Evolutionary conservation across 2,113 vertebrate species (phyloP), one percentile per base, ranked within the genome.

Genomic region (Entelurus aequoreus): DNA sequence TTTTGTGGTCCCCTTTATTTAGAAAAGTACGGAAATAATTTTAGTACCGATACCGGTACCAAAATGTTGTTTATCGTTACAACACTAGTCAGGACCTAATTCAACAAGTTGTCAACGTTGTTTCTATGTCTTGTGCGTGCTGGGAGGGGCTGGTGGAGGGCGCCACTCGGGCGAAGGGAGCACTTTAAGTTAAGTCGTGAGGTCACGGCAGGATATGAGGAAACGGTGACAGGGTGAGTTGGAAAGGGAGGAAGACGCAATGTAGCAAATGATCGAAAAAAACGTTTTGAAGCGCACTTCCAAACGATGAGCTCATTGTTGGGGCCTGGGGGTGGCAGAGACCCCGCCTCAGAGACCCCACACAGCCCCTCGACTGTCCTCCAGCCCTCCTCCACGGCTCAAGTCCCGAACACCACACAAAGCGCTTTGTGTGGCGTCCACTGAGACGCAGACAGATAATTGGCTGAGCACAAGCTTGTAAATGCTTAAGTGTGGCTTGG

Each of bases 201-300:
- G 75, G 81, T 79, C 71, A 80, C 87, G 77, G 74, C 76, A 65
- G 71, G 68, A 68, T 71, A 75, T 63, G 68, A 71, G 42, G 44
- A 60, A 36, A 44, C 48, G 62, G 19, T 77, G 75, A 79, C 51
- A 75, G 54, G 63, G 74, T 44, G 51, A 62, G 50, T 13, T 8
- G 14, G 6, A 19, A 6, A 48, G 13, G 40, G 68, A 65, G 58
- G 76, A 75, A 67, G 62, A 74, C 57, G 62, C 47, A 35, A 63
- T 65, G 69, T 59, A 64, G 74, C 53, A 9, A 86, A 86, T 88
- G 84, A 87, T 85, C 84, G 76, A 63, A 80, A 79, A 66, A 85
- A 81, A 79, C 75, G 70, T 77, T 88, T 85, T 84, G 79, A 88
- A 88, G 83, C 87, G 85, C 80, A 82, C 73, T 87, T 91, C 86